Evolutionary conservation across 2,888 invertebrate genomes (phyloP).

Genomic region (Papilio elwesi): DNA sequence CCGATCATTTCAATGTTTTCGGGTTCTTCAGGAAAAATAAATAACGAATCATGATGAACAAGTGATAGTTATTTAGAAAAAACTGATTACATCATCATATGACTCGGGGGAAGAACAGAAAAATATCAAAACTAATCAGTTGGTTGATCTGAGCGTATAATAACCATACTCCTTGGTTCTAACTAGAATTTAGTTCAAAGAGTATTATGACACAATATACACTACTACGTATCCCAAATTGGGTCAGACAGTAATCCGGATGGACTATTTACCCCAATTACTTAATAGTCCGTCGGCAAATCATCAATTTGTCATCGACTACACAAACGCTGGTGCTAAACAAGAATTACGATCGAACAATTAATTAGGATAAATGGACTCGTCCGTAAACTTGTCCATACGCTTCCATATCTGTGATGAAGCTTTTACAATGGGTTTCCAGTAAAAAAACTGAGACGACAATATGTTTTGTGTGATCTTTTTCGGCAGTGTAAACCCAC

Average conservation of each 20-base stretch:
- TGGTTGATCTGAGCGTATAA: too few relatives aligned
- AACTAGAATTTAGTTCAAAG: background rate
- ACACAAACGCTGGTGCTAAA: background rate
- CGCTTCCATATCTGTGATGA: background rate
- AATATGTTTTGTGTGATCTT: too few relatives aligned
- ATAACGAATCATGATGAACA: too few relatives aligned
- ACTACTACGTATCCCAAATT: background rate
- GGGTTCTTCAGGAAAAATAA: too few relatives aligned
- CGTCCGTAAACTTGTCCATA: background rate
- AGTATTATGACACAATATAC: background rate
- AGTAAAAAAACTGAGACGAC: too few relatives aligned
- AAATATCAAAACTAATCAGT: too few relatives aligned
- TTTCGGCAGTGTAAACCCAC: too few relatives aligned
- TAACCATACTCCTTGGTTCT: background rate
- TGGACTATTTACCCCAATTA: background rate
- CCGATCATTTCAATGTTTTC: too few relatives aligned
- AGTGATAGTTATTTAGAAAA: too few relatives aligned
- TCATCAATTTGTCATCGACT: slow-evolving; percentile 7
- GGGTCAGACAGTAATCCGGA: background rate
- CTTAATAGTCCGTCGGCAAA: background rate
- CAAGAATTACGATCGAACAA: slow-evolving; percentile 3
- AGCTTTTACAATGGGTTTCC: background rate
- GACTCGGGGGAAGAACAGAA: too few relatives aligned
- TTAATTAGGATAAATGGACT: slow-evolving; percentile 6
- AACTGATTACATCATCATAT: too few relatives aligned